Percentiles rank a stretch among this genome's conserved stretches.
Evolutionary conservation across 2,113 vertebrate genomes (phyloP).

Genomic region (Arizona elegans): DNA sequence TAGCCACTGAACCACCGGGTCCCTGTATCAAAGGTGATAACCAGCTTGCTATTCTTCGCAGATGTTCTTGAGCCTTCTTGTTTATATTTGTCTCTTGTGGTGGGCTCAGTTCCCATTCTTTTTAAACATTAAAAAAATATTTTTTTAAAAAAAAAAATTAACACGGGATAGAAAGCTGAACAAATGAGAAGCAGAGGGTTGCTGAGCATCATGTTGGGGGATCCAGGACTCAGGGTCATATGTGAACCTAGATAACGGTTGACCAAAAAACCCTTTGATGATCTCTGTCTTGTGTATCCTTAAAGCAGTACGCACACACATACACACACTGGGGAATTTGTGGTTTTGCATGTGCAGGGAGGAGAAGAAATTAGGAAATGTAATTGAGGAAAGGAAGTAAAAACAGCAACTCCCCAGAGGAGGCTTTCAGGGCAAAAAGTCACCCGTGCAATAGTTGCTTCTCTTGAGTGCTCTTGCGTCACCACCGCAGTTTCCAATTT

Average conservation of each 20-base stretch:
- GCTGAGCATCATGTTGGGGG: neutral
- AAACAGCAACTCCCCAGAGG: conserved; percentile 2
- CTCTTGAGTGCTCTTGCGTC: conserved; percentile 33
- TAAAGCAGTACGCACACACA: neutral
- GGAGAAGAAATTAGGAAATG: conserved; percentile 1
- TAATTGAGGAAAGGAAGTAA: conserved; percentile 18
- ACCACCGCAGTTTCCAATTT: conserved; percentile 33
- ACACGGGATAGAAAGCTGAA: neutral
- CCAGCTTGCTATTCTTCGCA: neutral
- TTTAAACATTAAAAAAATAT: neutral
- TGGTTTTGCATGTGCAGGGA: neutral
- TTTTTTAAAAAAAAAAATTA: neutral
- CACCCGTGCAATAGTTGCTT: conserved; percentile 11
- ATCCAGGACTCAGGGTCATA: neutral
- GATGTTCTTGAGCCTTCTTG: neutral
- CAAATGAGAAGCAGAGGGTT: neutral
- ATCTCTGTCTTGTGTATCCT: neutral
- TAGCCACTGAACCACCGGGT: no score
- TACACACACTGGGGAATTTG: neutral
- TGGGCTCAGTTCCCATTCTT: neutral
- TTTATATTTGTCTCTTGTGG: neutral
- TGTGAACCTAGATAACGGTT: neutral
- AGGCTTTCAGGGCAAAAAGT: conserved; percentile 32
- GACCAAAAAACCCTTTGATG: neutral
- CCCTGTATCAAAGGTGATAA: neutral